phyloP scores from a whole-genome alignment of 2,797 vertebrate genomes.

The Pseudochaenichthys georgianus region DNA sequence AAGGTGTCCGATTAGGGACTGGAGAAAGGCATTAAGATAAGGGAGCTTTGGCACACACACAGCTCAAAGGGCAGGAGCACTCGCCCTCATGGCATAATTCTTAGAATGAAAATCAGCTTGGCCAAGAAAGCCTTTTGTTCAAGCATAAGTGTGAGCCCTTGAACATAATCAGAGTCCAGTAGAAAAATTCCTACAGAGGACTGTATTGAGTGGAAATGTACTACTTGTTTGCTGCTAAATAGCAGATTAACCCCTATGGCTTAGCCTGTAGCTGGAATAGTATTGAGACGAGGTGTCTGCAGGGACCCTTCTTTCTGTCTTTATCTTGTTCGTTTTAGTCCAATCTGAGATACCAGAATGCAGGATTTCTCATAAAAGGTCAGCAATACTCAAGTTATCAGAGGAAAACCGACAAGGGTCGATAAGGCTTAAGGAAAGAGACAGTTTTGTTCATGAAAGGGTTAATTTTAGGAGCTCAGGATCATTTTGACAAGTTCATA shows the following conservation, averaged over 20 bases:
- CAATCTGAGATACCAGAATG: conserved; percentile 44
- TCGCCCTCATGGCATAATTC: conserved; percentile 13
- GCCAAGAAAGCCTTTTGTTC: conserved; percentile 43
- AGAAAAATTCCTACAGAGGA: conserved; percentile 34
- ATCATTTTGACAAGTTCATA: conserved; percentile 6
- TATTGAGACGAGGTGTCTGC: conserved; percentile 47
- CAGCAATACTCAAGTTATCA: conserved; percentile 46
- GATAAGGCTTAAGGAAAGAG: conserved; percentile 39
- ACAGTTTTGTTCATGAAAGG: conserved; percentile 2
- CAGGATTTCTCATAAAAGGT: conserved; percentile 45
- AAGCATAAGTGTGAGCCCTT: conserved; percentile 39
- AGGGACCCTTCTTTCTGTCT: conserved; percentile 31
- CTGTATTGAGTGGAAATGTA: conserved; percentile 60
- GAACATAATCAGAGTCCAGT: conserved; percentile 50
- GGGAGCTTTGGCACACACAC: conserved; percentile 18
- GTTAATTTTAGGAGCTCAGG: conserved; percentile 16
- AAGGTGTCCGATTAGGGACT: neutral
- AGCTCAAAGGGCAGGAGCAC: conserved; percentile 24
- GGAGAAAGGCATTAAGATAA: conserved; percentile 22
- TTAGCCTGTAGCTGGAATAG: conserved; percentile 49
- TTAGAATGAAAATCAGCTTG: conserved; percentile 49
- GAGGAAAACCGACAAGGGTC: conserved; percentile 40
- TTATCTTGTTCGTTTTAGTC: conserved; percentile 37
- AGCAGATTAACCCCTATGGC: conserved; percentile 66
- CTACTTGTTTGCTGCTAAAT: conserved; percentile 69